phyloP scores from a whole-genome alignment of 2,113 vertebrate genomes.

The Solea senegalensis region DNA sequence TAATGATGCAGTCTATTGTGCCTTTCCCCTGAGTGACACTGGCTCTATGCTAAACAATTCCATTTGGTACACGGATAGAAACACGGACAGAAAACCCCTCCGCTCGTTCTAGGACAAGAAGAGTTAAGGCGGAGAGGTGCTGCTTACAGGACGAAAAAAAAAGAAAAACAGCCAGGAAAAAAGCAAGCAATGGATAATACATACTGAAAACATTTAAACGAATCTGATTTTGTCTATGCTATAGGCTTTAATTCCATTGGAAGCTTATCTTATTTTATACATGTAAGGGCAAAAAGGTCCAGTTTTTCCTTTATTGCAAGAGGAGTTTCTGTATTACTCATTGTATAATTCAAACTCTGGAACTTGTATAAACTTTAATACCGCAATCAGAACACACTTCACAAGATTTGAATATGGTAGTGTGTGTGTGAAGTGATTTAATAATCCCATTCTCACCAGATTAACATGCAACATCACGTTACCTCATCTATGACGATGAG shows the following conservation, averaged over 20 bases:
- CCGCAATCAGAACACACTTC: background rate
- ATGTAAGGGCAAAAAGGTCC: constrained; percentile 6
- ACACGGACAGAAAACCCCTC: background rate
- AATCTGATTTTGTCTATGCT: background rate
- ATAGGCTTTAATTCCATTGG: background rate
- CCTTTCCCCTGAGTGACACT: constrained; percentile 41
- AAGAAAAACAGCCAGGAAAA: background rate
- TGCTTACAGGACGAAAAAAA: background rate
- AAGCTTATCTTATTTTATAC: background rate
- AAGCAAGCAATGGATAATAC: background rate
- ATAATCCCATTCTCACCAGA: constrained; percentile 28
- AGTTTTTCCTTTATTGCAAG: constrained; percentile 16
- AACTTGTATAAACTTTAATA: constrained; percentile 36
- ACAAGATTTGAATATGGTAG: background rate
- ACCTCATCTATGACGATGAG: constrained; percentile 58
- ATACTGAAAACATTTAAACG: background rate
- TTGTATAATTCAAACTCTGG: background rate
- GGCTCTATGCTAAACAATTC: constrained; percentile 36
- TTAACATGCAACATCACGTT: constrained; percentile 50
- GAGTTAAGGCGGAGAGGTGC: background rate
- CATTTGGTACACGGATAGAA: constrained; percentile 25
- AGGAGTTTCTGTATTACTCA: constrained; percentile 27
- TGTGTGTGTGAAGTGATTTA: background rate
- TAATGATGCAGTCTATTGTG: constrained; percentile 50
- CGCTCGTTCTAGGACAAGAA: background rate